A percentile compares a stretch with the other conserved stretches of the same genome.
Evolutionary conservation across 1,140 invertebrate genomes (phyloP).

Genomic region (Orchesella cincta): DNA sequence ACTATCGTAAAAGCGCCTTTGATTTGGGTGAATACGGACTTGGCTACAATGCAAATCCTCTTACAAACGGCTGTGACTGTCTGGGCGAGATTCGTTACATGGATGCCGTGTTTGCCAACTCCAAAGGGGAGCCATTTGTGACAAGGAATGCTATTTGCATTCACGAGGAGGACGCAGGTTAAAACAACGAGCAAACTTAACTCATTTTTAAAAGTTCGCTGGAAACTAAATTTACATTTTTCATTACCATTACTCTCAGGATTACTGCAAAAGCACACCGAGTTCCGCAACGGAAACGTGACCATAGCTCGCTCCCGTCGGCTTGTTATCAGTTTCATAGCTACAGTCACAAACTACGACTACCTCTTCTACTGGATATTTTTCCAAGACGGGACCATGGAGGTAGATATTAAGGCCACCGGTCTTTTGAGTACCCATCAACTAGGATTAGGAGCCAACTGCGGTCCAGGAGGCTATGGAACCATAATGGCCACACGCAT

Average conservation of each 20-base stretch:
- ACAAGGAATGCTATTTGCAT: slow-evolving; percentile 22
- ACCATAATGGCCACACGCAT: slow-evolving; percentile 36
- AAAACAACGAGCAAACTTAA: no score
- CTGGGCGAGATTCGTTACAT: not conserved
- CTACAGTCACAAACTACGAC: slow-evolving; percentile 49
- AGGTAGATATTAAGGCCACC: slow-evolving; percentile 45
- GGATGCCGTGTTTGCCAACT: slow-evolving; percentile 1
- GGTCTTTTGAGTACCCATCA: slow-evolving; percentile 44
- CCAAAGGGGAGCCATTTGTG: not conserved
- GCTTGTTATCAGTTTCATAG: slow-evolving; percentile 47
- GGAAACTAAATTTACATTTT: no score
- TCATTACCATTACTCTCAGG: no score
- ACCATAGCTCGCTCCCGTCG: slow-evolving; percentile 23
- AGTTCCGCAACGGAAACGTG: slow-evolving; percentile 44
- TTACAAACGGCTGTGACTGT: slow-evolving; percentile 7
- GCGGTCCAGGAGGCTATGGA: slow-evolving; percentile 33
- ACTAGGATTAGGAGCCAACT: slow-evolving; percentile 13
- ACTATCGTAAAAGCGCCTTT: slow-evolving; percentile 18
- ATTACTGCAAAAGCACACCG: slow-evolving; percentile 46
- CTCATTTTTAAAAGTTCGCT: no score
- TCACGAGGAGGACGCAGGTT: slow-evolving; percentile 19
- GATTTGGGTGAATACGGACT: slow-evolving; percentile 15
- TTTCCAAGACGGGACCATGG: slow-evolving; percentile 44
- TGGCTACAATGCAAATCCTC: slow-evolving; percentile 5
- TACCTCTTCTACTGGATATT: slow-evolving; percentile 47